Base-by-base conservation (phyloP, 2,113 vertebrate species). In the Micronycteris hirsuta region DNA sequence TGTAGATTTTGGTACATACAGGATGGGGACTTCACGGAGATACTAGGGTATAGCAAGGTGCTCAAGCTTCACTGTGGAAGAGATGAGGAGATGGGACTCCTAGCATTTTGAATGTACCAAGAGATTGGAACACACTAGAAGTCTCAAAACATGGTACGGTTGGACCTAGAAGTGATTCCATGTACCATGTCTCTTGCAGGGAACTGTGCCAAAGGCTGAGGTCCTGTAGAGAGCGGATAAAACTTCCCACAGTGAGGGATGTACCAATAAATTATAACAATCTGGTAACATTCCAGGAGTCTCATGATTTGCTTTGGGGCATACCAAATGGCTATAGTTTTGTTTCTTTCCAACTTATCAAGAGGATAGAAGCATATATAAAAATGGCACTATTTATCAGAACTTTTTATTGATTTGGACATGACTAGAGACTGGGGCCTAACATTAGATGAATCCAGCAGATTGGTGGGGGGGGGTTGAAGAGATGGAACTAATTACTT, bases 201-300 rank as follows among this genome's bases (percentile, higher is more conserved):
- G 41, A 85, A 81, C 78, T 81, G 3, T 81, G 61, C 56, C 54
- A 73, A 93, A 91, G 61, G 36, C 56, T 67, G 47, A 45, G 8
- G 58, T 36, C 36, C 87, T 70, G 14, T 77, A 86, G 56, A 92
- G 24, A 86, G 24, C 63, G 28, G 47, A 36, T 74, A 56, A 89
- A 94, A 87, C 54, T 91, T 93, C 74, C 56, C 86, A 92, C 84
- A 95, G 65, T 67, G 92, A 92, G 41, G 41, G 41, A n/a, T 76
- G 3, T 87, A 58, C 49, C 67, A 68, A 61, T 43, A 91, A 76
- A 52, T 80, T 81, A 16, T 87, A 92, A 65, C 56, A 71, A 43
- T 94, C 47, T 84, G 68, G 31, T 41, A 83, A 92, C 87, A 92
- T 80, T 94, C 52, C 38, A 56, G 36, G 49, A 76, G 31, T 77